Evolutionary conservation across 2,888 invertebrate genomes (phyloP).

Genomic region (Chalcis sispes): DNA sequence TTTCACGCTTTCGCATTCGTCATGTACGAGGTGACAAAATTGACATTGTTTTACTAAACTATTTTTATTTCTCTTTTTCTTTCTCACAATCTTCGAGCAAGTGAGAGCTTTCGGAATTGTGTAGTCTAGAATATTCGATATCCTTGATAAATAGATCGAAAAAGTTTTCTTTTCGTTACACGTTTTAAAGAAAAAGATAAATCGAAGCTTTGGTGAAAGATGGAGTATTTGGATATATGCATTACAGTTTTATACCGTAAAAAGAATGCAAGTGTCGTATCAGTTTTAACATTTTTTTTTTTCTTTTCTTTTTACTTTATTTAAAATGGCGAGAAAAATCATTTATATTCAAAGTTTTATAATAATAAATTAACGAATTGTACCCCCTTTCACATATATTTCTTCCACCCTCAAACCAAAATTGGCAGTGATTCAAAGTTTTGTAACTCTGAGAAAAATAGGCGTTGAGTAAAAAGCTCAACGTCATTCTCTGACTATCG

Average conservation of each 20-base stretch:
- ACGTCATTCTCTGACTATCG: no score
- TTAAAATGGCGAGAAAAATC: no score
- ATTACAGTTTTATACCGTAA: background rate
- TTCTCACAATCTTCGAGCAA: background rate
- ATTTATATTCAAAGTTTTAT: no score
- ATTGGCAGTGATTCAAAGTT: no score
- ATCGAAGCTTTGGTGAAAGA: slow-evolving; percentile 43
- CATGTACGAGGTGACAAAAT: no score
- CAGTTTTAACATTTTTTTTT: background rate
- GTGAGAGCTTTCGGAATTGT: background rate
- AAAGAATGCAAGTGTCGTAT: slow-evolving; percentile 11
- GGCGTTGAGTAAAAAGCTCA: no score
- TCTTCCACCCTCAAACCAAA: no score
- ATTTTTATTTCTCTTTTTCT: background rate
- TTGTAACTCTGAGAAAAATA: no score
- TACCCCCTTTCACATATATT: no score
- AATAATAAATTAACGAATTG: no score
- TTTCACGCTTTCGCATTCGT: background rate
- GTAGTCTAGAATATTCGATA: slow-evolving; percentile 38
- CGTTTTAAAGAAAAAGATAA: slow-evolving; percentile 46
- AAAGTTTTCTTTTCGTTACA: slow-evolving; percentile 34
- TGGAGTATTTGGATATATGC: slow-evolving; percentile 17
- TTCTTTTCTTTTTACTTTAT: background rate
- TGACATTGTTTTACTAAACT: background rate
- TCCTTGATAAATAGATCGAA: slow-evolving; percentile 52